Conservation (phyloP, 2,797 vertebrate genomes). For the Acanthiza pusilla region DNA sequence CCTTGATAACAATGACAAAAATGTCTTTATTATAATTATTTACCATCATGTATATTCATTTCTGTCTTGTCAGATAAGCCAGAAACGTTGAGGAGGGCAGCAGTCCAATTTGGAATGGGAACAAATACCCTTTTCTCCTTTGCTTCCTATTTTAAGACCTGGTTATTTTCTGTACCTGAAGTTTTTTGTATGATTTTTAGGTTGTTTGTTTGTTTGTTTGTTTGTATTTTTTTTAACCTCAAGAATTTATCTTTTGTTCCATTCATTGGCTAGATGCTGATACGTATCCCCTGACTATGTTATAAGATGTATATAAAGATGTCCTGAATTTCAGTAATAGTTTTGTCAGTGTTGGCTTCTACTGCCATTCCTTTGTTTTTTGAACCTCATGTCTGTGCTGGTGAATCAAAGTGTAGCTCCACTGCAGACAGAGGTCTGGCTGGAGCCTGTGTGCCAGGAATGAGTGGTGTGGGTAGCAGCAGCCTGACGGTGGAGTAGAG, state of each 20-base stretch:
- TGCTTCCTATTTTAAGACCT: background rate
- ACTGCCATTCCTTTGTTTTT: background rate
- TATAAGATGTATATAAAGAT: background rate
- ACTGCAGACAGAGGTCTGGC: background rate
- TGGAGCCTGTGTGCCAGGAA: background rate
- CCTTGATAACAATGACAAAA: background rate
- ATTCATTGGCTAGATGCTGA: background rate
- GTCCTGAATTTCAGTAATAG: background rate
- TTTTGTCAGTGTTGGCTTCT: background rate
- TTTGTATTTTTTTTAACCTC: background rate
- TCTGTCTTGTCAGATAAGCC: background rate
- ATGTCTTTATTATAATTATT: background rate
- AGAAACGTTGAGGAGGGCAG: background rate
- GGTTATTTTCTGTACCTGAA: background rate
- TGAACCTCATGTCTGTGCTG: background rate
- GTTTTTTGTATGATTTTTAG: background rate
- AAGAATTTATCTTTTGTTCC: background rate
- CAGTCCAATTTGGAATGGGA: background rate
- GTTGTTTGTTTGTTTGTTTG: background rate
- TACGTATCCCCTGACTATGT: background rate
- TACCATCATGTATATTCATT: background rate
- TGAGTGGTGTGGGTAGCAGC: rapidly evolving
- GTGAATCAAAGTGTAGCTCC: background rate
- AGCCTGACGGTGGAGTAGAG: rapidly evolving
- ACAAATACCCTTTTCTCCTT: background rate